Evolutionary conservation across 2,797 vertebrate genomes (phyloP), one percentile per base, ranked within the genome.

Genomic region (Enteromius treurensis): DNA sequence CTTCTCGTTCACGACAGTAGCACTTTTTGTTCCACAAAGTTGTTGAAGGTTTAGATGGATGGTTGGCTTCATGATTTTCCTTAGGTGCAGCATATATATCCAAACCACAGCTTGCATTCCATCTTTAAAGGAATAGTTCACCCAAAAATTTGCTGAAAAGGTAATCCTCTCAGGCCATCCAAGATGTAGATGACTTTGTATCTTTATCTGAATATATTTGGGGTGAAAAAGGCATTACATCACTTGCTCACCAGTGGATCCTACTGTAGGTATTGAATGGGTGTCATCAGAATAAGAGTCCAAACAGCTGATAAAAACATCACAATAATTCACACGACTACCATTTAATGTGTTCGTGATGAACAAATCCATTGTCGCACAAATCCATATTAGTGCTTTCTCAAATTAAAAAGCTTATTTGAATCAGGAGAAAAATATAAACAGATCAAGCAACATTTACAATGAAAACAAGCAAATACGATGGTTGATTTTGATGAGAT

Each of bases 51-150:
- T 21, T 32, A 71, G 37, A 71, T 45, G 79, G 23, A 32, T 71
- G 53, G 19, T 45, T 80, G 17, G 19, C 23, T 32, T 80, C 6
- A 32, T 32, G n/a, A 9, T 26, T 70, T 80, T 40, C 26, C 23
- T 80, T 70, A 69, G n/a, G 67, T 23, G 10, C 37, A 64, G 45
- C 21, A 19, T 21, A 23, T 53, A 14, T 26, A 23, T 51, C 34
- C 29, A 21, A 77, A 79, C 69, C 58, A 11, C 70, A 77, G 77
- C 55, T 71, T 85, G 3, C 26, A 65, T 26, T 73, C 71, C 53
- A 58, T 58, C 34, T 7, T 60, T 71, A 60, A 5, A 60, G 0
- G 58, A 60, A 60, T 26, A 60, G 21, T 26, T 60, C 11, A 23
- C 4, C 11, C 58, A 11, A 60, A 60, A 11, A 11, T 53, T 53